phyloP scores from a whole-genome alignment of 2,797 vertebrate genomes.

The Trichosurus vulpecula region DNA sequence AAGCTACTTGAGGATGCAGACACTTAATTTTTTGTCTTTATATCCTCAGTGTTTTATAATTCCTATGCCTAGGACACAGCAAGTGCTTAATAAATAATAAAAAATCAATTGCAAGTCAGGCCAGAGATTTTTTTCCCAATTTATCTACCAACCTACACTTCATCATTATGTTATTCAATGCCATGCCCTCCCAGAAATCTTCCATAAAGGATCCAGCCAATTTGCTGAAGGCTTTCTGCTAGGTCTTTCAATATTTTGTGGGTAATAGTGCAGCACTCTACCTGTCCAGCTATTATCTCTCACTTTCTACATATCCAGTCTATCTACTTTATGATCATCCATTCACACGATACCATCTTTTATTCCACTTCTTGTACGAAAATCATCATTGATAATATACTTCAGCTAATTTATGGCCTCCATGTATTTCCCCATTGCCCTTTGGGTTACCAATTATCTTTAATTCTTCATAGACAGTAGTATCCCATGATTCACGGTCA shows the following conservation, averaged over 20 bases:
- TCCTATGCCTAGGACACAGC: not conserved
- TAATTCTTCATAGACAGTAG: not conserved
- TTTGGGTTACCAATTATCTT: not conserved
- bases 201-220: not conserved
- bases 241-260: not conserved
- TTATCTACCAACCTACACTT: not conserved
- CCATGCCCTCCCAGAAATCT: not conserved
- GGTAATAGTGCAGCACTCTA: not conserved
- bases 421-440: not conserved
- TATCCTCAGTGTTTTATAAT: not conserved
- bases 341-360: not conserved
- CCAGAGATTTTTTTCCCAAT: not conserved
- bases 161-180: not conserved
- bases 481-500: not conserved
- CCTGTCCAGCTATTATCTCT: not conserved
- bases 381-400: not conserved
- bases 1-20: not conserved
- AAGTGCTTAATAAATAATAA: not conserved
- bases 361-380: not conserved
- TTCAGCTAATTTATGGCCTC: not conserved
- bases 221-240: not conserved
- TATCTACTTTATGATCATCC: not conserved
- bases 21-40: not conserved
- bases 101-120: not conserved
- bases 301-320: not conserved